Percentiles rank a stretch among this genome's conserved stretches.
Evolutionary conservation across 23 tunicate species (phyloP).

Genomic region (Oikopleura dioica): DNA sequence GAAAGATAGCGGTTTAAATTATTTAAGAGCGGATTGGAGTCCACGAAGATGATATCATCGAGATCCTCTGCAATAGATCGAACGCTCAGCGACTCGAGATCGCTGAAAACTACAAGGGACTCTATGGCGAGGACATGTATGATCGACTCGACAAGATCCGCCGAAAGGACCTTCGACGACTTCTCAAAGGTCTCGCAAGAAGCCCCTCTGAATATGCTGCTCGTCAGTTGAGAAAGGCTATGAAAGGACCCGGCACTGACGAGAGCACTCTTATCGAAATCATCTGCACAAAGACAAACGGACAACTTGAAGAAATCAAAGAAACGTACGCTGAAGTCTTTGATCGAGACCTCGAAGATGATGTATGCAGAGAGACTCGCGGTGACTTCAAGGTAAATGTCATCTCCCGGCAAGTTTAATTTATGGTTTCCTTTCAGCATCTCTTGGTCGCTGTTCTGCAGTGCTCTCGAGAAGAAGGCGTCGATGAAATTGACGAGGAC

Average conservation of each 20-base stretch:
- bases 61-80: constrained; percentile 33
- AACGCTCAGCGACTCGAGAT: constrained; percentile 32
- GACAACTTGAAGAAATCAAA: constrained; percentile 35
- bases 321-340: constrained; percentile 24
- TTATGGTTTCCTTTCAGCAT: too few relatives aligned
- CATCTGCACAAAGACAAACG: constrained; percentile 55
- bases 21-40: constrained; percentile 17
- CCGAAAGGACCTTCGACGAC: neutral
- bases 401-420: too few relatives aligned
- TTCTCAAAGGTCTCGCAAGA: neutral
- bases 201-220: neutral
- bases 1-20: neutral
- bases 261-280: constrained; percentile 63
- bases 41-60: constrained; percentile 33
- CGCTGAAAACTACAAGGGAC: constrained; percentile 20
- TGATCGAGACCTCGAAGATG: constrained; percentile 29
- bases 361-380: constrained; percentile 44
- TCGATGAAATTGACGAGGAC: constrained; percentile 1
- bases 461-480: constrained; percentile 9
- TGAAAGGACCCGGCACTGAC: constrained; percentile 83
- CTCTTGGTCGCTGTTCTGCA: neutral
- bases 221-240: constrained; percentile 32
- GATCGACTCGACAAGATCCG: constrained; percentile 4
- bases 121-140: constrained; percentile 24
- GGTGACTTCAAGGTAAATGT: constrained; percentile 57